Evolutionary conservation across 1,140 invertebrate genomes (phyloP).

Genomic region (Geopemphigus sp.): DNA sequence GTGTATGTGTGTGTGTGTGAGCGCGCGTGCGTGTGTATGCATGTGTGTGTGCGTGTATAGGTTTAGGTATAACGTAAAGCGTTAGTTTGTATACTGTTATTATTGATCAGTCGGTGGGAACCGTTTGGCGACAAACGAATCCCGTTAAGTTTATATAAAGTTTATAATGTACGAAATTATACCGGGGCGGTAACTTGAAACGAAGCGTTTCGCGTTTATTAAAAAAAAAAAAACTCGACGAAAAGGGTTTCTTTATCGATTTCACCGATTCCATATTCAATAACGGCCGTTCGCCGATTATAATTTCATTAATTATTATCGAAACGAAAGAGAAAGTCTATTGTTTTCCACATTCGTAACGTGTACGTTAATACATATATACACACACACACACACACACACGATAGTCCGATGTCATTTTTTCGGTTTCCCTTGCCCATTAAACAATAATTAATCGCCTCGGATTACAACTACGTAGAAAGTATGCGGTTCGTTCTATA

Average conservation of each 20-base stretch:
- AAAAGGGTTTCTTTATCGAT: slow-evolving; percentile 20
- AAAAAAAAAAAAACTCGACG: background rate
- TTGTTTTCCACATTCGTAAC: slow-evolving; percentile 48
- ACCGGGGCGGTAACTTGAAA: slow-evolving; percentile 5
- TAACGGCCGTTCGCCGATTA: slow-evolving; percentile 29
- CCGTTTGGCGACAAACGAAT: slow-evolving; percentile 14
- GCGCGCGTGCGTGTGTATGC: too few species aligned
- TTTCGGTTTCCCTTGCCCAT: slow-evolving; percentile 41
- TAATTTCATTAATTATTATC: slow-evolving; percentile 42
- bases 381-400: too few species aligned
- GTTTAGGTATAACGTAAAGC: background rate
- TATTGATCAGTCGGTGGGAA: slow-evolving; percentile 1
- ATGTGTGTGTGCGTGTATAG: too few species aligned
- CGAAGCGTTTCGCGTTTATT: too few species aligned
- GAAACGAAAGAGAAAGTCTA: slow-evolving; percentile 48
- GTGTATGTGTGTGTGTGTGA: too few species aligned
- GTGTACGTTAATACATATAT: too few species aligned
- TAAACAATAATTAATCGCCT: slow-evolving; percentile 46
- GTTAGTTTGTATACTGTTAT: background rate
- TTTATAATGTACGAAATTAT: slow-evolving; percentile 3
- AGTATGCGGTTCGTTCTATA: background rate
- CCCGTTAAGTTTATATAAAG: slow-evolving; percentile 30
- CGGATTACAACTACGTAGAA: slow-evolving; percentile 11
- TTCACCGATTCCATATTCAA: slow-evolving; percentile 43
- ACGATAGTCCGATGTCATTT: slow-evolving; percentile 43